Evolutionary conservation across 1,140 invertebrate genomes (phyloP).

Genomic region (Platorchestia sp.): DNA sequence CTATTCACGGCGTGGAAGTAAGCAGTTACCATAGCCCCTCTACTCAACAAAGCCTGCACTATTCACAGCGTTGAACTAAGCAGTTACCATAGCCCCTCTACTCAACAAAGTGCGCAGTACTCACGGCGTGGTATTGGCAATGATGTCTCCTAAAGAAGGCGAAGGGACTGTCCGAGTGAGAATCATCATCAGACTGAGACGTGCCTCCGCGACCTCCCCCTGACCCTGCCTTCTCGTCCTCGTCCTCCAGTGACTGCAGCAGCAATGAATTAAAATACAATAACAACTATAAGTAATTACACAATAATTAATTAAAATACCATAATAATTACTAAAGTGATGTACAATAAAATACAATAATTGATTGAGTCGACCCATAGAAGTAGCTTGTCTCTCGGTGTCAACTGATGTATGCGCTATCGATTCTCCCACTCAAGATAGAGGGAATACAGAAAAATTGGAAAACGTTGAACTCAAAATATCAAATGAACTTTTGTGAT

Average conservation of each 20-base stretch:
- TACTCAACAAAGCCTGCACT: too few species aligned
- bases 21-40: too few species aligned
- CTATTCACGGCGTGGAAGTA: too few species aligned
- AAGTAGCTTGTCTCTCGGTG: too few species aligned
- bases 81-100: too few species aligned
- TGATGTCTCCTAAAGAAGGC: constrained; percentile 39
- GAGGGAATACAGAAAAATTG: too few species aligned
- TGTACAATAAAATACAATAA: neutral
- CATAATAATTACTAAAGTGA: neutral
- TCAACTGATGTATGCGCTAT: too few species aligned
- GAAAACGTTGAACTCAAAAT: too few species aligned
- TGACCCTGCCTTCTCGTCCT: neutral
- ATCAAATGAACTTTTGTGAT: too few species aligned
- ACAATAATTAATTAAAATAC: too few species aligned
- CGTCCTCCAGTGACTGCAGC: constrained; percentile 24
- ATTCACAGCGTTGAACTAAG: constrained; percentile 10
- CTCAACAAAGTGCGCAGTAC: neutral
- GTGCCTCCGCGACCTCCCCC: constrained; percentile 32
- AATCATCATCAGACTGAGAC: constrained; percentile 26
- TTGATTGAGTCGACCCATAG: too few species aligned
- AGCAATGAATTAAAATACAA: neutral
- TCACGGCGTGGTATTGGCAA: constrained; percentile 52
- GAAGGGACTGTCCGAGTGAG: constrained; percentile 13
- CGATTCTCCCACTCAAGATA: too few species aligned
- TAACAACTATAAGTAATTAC: neutral